Base-by-base conservation (phyloP, 2,113 vertebrate species). In the Callospermophilus lateralis region DNA sequence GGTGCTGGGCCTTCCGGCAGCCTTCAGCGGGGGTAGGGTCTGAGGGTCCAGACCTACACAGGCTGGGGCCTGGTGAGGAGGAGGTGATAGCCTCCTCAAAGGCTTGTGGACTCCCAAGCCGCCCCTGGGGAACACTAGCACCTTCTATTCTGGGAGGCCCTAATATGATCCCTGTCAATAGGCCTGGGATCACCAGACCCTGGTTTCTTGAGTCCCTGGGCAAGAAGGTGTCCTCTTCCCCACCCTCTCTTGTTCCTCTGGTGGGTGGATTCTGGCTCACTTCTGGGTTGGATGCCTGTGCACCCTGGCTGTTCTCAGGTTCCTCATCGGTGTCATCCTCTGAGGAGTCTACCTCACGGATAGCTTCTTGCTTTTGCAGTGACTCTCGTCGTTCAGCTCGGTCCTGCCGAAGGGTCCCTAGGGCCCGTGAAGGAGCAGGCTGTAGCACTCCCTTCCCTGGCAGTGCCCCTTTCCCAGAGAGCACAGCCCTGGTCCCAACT, bases 321-420 rank as follows among this genome's bases (percentile, higher is more conserved):
- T 99, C 99, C 84, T 99, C 99, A 28, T 99, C 99, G 0, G 99
- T 99, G 30, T 99, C 99, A 97, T 99, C 99, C 98, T 99, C 99
- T 0, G 99, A 99, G 8, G 99, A 99, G 96, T 99, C 99, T 12
- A 99, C 99, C 98, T 99, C 99, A 17, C 99, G 99, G 97, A 99
- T 99, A 97, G 99, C 99, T 97, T 99, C 99, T 61, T 99, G 99
- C 94, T 99, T 99, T 98, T 99, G 99, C 65, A 99, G 98, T 0
- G 99, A 99, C 94, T 99, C 99, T 20, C 99, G 98, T 63, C 99
- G 98, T 97, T 99, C 99, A 26, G 99, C 99, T 2, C 99, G 96
- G 98, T 99, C 99, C 97, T 99, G 99, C 8, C 99, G 98, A 95
- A 99, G 99, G 76, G 99, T 99, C 0, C 99, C 99, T 16, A 99